Evolutionary conservation across 1,140 invertebrate genomes (phyloP).

Genomic region (Solenopsis fugax): DNA sequence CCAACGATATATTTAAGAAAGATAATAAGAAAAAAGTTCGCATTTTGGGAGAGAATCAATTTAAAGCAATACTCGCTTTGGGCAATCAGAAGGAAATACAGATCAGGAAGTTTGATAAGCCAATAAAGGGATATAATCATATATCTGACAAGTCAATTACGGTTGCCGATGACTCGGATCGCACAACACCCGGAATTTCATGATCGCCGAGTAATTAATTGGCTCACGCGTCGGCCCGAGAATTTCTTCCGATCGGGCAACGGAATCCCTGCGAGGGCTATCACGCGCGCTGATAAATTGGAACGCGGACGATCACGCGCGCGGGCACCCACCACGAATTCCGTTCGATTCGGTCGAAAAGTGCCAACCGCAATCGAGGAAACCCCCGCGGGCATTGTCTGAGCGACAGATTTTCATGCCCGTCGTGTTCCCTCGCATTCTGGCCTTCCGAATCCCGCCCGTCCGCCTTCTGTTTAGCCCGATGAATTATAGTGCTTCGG

Average conservation of each 20-base stretch:
- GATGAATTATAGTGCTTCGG: constrained; percentile 32
- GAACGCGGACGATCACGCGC: constrained; percentile 33
- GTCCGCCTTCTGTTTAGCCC: constrained; percentile 23
- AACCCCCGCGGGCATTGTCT: constrained; percentile 52
- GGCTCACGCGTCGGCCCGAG: constrained; percentile 39
- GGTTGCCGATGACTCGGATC: constrained; percentile 29
- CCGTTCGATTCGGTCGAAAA: constrained; percentile 48
- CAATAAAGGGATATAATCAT: constrained; percentile 7
- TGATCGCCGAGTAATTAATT: constrained; percentile 61
- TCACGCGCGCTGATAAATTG: constrained; percentile 63
- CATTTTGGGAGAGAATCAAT: neutral
- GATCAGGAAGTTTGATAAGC: neutral
- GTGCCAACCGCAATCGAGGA: constrained; percentile 45
- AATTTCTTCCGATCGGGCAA: constrained; percentile 55
- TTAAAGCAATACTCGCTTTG: neutral
- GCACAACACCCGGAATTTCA: constrained; percentile 51
- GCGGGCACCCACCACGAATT: constrained; percentile 48
- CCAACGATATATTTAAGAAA: neutral
- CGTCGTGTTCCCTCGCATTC: constrained; percentile 38
- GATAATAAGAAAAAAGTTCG: neutral
- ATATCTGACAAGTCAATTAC: constrained; percentile 57
- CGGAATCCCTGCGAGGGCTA: constrained; percentile 51
- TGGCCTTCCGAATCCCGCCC: neutral
- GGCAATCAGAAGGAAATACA: neutral
- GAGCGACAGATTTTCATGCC: constrained; percentile 62